Evolutionary conservation across 2,888 invertebrate species (phyloP).

Genomic region (Scelioninae gen. 1): DNA sequence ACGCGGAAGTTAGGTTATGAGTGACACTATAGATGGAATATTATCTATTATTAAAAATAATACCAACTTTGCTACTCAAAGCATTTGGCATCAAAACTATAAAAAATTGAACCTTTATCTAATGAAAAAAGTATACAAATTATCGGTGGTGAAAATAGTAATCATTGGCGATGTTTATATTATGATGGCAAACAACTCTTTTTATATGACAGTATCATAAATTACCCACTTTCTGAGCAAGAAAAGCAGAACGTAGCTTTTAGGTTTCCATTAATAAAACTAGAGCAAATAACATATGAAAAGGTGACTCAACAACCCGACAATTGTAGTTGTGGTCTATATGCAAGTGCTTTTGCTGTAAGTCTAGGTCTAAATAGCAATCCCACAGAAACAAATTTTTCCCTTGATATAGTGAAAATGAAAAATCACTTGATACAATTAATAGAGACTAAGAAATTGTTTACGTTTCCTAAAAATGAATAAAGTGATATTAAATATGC

Average conservation of each 20-base stretch:
- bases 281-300: neutral
- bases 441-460: neutral
- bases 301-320: constrained; percentile 4
- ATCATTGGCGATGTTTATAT: constrained; percentile 25
- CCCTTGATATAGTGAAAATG: neutral
- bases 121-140: constrained; percentile 6
- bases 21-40: constrained; percentile 16
- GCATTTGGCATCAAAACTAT: neutral
- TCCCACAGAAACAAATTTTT: constrained; percentile 2
- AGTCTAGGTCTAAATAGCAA: constrained; percentile 3
- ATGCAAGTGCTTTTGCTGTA: constrained; percentile 16
- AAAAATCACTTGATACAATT: neutral
- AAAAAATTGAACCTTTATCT: neutral
- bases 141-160: neutral
- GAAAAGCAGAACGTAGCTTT: constrained; percentile 4
- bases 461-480: too few species aligned
- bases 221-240: neutral
- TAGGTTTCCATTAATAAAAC: constrained; percentile 9
- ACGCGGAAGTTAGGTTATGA: neutral
- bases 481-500: too few species aligned
- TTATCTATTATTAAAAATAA: constrained; percentile 12
- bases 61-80: neutral
- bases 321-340: constrained; percentile 5
- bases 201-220: constrained; percentile 10
- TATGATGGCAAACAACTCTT: neutral